Percentiles rank a stretch among this genome's conserved stretches.
phyloP scores from a whole-genome alignment of 2,113 vertebrate genomes.

The Actinemys pallida region DNA sequence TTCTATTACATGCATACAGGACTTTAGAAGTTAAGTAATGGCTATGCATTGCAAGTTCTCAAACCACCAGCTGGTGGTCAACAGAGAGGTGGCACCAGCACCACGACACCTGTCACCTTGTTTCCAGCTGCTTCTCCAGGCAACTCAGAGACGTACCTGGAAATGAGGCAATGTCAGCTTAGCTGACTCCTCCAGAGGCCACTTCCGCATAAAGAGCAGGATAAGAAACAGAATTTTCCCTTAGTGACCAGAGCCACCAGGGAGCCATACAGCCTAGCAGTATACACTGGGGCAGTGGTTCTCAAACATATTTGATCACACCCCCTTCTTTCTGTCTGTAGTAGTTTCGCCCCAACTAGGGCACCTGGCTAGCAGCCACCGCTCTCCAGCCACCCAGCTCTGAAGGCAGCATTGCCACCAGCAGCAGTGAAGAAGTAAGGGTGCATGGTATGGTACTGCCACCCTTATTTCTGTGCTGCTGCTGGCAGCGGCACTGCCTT shows the following conservation, averaged over 20 bases:
- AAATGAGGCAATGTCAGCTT: neutral
- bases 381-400: too few species aligned
- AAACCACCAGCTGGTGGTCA: neutral
- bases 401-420: neutral
- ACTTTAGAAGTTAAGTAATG: neutral
- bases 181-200: neutral
- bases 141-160: neutral
- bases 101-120: neutral
- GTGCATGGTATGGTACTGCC: too few species aligned
- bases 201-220: neutral
- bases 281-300: too few species aligned
- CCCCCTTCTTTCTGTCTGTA: too few species aligned
- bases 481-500: too few species aligned
- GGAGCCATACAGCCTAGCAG: neutral
- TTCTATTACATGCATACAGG: fast-evolving
- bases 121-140: neutral
- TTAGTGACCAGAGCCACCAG: neutral
- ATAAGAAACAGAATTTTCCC: neutral
- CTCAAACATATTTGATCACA: too few species aligned
- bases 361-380: too few species aligned
- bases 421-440: too few species aligned
- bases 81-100: neutral
- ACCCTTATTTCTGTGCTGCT: too few species aligned
- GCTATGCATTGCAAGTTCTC: neutral
- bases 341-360: too few species aligned